Evolutionary conservation across 1,140 invertebrate species (phyloP).

Genomic region (Physella acuta): DNA sequence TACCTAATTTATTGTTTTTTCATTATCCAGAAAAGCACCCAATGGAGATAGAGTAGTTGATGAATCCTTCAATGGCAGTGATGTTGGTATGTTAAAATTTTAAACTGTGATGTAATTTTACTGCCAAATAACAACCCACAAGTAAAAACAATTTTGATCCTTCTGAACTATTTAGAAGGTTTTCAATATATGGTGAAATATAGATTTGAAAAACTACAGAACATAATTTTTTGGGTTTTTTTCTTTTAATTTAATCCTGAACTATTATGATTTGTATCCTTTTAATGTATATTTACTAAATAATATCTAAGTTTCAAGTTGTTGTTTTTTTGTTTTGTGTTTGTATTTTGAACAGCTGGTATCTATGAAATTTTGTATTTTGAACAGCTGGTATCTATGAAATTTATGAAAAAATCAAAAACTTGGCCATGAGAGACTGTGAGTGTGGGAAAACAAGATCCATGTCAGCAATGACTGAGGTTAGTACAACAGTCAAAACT

Average conservation of each 20-base stretch:
- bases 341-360: constrained; percentile 9
- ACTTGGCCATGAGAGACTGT: constrained; percentile 24
- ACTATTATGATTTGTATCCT: too few relatives aligned
- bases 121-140: too few relatives aligned
- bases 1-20: not conserved
- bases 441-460: constrained; percentile 22
- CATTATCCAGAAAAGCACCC: constrained; percentile 7
- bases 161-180: too few relatives aligned
- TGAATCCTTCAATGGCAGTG: constrained; percentile 9
- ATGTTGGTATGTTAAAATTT: not conserved
- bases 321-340: not conserved
- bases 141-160: too few relatives aligned
- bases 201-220: too few relatives aligned
- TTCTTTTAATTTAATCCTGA: too few relatives aligned
- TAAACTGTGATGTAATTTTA: too few relatives aligned
- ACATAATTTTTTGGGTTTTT: too few relatives aligned
- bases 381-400: constrained; percentile 18
- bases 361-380: constrained; percentile 15
- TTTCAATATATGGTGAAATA: too few relatives aligned
- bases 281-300: too few relatives aligned
- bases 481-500: not conserved
- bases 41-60: constrained; percentile 17
- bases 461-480: constrained; percentile 10
- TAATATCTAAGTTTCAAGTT: too few relatives aligned
- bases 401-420: constrained; percentile 19